Conservation (phyloP, 1,140 invertebrate genomes). For the Pollicipes pollicipes region DNA sequence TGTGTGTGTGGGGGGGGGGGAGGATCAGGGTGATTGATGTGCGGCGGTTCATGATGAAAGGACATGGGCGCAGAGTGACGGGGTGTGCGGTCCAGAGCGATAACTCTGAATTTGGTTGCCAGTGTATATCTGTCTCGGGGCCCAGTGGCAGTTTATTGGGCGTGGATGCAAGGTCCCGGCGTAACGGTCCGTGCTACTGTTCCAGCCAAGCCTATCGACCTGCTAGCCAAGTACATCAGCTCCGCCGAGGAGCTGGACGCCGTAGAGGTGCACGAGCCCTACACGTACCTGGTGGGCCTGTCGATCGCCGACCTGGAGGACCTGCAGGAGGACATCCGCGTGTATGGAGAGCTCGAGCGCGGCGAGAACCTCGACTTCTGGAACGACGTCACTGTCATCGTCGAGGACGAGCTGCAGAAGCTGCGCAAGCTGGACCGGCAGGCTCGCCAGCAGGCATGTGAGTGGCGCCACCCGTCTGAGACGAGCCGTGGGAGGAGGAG, state of each 20-base stretch:
- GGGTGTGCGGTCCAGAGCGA: no score
- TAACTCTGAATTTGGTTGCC: no score
- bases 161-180: no score
- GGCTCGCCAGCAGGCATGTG: slow-evolving; percentile 8
- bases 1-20: no score
- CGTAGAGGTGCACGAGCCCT: slow-evolving; percentile 96
- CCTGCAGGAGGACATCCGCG: slow-evolving; percentile 87
- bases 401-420: slow-evolving; percentile 84
- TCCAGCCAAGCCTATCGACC: slow-evolving; percentile 89
- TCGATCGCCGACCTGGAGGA: slow-evolving; percentile 89
- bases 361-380: slow-evolving; percentile 83
- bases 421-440: slow-evolving; percentile 46
- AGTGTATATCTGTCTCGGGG: no score
- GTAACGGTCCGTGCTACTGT: no score
- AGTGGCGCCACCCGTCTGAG: no score
- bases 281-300: slow-evolving; percentile 83
- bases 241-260: slow-evolving; percentile 78
- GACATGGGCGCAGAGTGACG: no score
- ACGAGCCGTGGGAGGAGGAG: no score
- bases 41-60: no score
- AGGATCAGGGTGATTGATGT: no score
- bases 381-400: slow-evolving; percentile 92
- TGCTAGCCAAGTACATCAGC: slow-evolving; percentile 89
- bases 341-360: slow-evolving; percentile 36
- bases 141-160: no score